Percentiles rank a stretch among this genome's conserved stretches.
phyloP scores from a whole-genome alignment of 2,888 invertebrate genomes.

The Digitonthophagus gazella region DNA sequence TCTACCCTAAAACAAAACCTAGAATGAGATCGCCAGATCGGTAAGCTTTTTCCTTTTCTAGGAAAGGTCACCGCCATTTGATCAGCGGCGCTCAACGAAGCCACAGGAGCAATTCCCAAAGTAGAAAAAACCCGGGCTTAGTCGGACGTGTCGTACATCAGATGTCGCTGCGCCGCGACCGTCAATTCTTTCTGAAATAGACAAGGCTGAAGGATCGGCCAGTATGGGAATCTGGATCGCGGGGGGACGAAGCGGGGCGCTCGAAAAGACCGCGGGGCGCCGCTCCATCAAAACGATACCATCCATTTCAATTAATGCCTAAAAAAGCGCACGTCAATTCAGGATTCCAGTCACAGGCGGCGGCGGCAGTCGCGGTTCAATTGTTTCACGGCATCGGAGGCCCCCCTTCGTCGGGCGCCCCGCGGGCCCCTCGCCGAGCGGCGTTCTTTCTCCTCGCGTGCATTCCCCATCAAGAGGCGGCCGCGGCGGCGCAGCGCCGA shows the following conservation, averaged over 20 bases:
- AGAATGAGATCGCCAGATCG: too few relatives aligned
- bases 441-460: constrained; percentile 36
- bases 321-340: constrained; percentile 51
- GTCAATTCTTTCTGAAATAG: not conserved
- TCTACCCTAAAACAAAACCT: too few relatives aligned
- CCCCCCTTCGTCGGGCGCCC: constrained; percentile 35
- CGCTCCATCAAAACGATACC: constrained; percentile 49
- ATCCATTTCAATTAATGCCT: constrained; percentile 50
- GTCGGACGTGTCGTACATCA: not conserved
- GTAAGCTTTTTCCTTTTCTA: not conserved
- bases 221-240: not conserved
- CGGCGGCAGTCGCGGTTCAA: constrained; percentile 49
- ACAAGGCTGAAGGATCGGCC: not conserved
- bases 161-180: not conserved
- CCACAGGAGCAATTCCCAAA: not conserved
- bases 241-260: constrained; percentile 22
- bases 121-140: constrained; percentile 7
- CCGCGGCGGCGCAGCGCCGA: constrained; percentile 44
- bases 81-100: not conserved
- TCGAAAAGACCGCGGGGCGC: too few relatives aligned
- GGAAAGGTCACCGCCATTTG: not conserved
- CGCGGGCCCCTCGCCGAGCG: constrained; percentile 33
- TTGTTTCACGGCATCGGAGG: constrained; percentile 48
- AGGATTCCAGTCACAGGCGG: constrained; percentile 51
- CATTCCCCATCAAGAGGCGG: constrained; percentile 37